These are phyloP conservation scores for Pelecanus crispus DNA, from an alignment of 2,113 vertebrate species.

Conservation along the genomic window DNA sequence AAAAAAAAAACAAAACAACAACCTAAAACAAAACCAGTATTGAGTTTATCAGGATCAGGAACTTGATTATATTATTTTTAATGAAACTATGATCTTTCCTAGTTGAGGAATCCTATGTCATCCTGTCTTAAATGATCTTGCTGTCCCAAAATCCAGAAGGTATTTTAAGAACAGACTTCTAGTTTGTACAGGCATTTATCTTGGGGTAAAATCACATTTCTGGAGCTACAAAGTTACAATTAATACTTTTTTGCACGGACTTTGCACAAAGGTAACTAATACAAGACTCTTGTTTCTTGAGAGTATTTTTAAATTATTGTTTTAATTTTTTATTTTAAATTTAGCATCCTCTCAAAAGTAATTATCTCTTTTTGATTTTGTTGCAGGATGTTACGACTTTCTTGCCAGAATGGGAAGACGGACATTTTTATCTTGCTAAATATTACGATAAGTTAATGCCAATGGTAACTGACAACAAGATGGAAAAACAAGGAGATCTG, in stretches of 20 bases:
- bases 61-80: background rate
- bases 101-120: background rate
- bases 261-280: background rate
- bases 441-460: conserved; percentile 99
- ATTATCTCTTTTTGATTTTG: background rate
- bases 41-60: background rate
- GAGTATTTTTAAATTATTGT: background rate
- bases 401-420: conserved; percentile 98
- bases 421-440: conserved; percentile 97
- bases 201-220: background rate
- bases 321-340: background rate
- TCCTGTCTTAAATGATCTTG: background rate
- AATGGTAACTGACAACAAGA: conserved; percentile 97
- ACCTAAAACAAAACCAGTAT: background rate
- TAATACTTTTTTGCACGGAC: fast-evolving
- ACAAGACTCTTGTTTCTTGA: background rate
- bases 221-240: background rate
- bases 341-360: background rate
- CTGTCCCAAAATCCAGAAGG: background rate
- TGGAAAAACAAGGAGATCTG: conserved; percentile 97
- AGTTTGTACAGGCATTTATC: background rate
- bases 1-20: too few species aligned
- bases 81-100: background rate
- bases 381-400: conserved; percentile 89
- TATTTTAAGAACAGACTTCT: background rate